Percentiles rank a stretch among this genome's conserved stretches.
Evolutionary conservation across 2,888 invertebrate species (phyloP).

Genomic region (Protula sp.): DNA sequence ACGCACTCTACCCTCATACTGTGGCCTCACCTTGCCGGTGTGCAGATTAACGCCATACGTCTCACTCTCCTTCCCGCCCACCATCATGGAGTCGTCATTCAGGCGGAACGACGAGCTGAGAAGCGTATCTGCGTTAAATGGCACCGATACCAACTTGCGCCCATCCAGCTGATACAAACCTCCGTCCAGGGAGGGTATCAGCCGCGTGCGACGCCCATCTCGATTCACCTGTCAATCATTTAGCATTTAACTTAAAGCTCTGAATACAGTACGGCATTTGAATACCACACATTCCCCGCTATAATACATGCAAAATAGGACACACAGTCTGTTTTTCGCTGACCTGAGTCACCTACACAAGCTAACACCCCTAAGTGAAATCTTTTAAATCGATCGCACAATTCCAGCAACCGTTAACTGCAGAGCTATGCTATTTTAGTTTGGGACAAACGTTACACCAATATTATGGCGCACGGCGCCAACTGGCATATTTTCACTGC

Average conservation of each 20-base stretch:
- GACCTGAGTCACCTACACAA: neutral
- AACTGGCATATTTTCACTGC: too few relatives aligned
- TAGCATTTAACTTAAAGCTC: too few relatives aligned
- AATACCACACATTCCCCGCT: too few relatives aligned
- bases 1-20: too few relatives aligned
- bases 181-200: constrained; percentile 90
- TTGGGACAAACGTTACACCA: too few relatives aligned
- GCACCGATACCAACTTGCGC: constrained; percentile 77
- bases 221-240: constrained; percentile 38
- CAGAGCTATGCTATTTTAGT: too few relatives aligned
- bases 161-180: constrained; percentile 88
- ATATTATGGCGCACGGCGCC: too few relatives aligned
- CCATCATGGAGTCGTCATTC: constrained; percentile 54
- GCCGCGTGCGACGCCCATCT: constrained; percentile 56
- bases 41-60: constrained; percentile 78
- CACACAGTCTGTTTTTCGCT: neutral
- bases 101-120: constrained; percentile 77
- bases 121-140: constrained; percentile 79
- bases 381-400: too few relatives aligned
- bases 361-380: neutral
- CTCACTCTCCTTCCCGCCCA: constrained; percentile 75
- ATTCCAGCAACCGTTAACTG: too few relatives aligned
- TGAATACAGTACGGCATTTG: neutral
- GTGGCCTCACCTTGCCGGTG: constrained; percentile 60
- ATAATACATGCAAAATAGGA: neutral